phyloP scores from a whole-genome alignment of 1,140 invertebrate genomes.

The Ladona fulva region DNA sequence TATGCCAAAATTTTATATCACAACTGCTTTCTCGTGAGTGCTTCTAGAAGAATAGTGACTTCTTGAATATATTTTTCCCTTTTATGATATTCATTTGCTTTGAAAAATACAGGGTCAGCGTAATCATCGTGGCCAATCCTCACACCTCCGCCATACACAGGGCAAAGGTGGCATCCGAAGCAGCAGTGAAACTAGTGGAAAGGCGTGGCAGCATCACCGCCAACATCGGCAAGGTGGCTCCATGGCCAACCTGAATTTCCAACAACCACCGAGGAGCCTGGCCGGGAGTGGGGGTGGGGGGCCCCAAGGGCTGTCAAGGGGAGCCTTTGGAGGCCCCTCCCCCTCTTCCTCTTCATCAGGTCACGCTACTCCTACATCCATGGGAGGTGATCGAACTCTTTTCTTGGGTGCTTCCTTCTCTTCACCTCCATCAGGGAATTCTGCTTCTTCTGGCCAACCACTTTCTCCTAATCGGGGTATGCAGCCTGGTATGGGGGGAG shows the following conservation, averaged over 20 bases:
- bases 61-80: too few species aligned
- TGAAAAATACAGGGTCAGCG: neutral
- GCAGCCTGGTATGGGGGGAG: neutral
- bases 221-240: constrained; percentile 1
- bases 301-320: neutral
- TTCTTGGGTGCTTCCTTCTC: neutral
- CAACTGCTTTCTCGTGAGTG: too few species aligned
- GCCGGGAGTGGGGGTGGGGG: neutral
- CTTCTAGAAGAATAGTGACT: too few species aligned
- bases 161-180: neutral
- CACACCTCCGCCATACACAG: neutral
- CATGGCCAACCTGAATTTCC: constrained; percentile 2
- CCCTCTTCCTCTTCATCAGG: neutral
- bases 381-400: neutral
- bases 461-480: neutral
- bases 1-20: too few species aligned
- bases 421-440: neutral
- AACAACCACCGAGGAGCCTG: neutral
- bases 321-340: neutral
- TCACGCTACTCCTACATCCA: neutral
- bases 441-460: neutral
- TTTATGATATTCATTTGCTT: too few species aligned
- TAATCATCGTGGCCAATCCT: neutral
- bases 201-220: constrained; percentile 4
- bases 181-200: neutral